Evolutionary conservation across 53 echinoderm and acorn worm species (phyloP), one percentile per base, ranked within the genome.

Genomic region (Henricia sp.): DNA sequence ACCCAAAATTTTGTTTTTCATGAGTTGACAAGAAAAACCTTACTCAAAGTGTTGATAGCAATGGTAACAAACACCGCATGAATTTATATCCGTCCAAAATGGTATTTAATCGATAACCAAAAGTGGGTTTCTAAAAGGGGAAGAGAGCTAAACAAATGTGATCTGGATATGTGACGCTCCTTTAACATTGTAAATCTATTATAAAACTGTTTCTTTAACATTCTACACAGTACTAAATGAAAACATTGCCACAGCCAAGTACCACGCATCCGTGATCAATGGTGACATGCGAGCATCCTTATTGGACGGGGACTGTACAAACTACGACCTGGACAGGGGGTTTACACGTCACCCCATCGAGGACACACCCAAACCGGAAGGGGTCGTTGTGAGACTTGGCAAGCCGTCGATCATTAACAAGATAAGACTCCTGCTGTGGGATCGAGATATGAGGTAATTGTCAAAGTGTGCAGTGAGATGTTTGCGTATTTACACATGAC

Each of bases 281-380:
- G 99, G 99, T 21, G 99, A 95, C 51, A 92, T 95, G 94, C 75
- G 90, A 29, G 90, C 99, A 10, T 85, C 92, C 21, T 88, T 97
- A 9, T 92, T 97, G 39, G 99, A 97, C 59, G 99, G 99, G 19
- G 95, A 99, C 87, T 82, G 73, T 29, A 86, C 83, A 53, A 99
- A 99, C 87, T 99, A 99, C 65, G 99, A 99, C 89, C 90, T 99
- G 50, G 99, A 99, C 82, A 66, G 95, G 24, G 99, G 99, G 3
- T 99, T 99, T 80, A 99, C 99, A 46, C 86, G 95, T 51, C 99
- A 99, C 57, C 95, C 99, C 9, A 99, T 99, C 27, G 99, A 99
- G 53, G 96, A 96, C 42, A 73, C 77, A 3, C 66, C 85, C 26
- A 88, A 85, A 33, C 83, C 84, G 3, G 99, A 90, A 10, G 99